A percentile compares a stretch with the other conserved stretches of the same genome.
phyloP scores from a whole-genome alignment of 2,888 invertebrate species.

The Acanthoscelides obtectus region DNA sequence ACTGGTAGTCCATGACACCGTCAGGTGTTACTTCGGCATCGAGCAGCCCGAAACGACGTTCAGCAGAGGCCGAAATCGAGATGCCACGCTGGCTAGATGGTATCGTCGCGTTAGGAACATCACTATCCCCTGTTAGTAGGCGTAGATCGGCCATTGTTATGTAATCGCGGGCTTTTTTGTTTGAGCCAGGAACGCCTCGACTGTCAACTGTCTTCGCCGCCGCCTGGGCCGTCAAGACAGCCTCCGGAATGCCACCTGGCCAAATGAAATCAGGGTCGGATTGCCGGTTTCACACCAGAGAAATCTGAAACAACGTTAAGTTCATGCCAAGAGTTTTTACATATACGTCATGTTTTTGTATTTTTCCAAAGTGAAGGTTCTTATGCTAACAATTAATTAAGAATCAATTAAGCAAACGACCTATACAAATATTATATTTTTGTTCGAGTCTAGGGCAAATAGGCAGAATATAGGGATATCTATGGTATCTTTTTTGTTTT shows the following conservation, averaged over 20 bases:
- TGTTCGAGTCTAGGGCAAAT: too few species aligned
- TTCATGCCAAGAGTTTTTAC: too few species aligned
- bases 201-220: conserved; percentile 46
- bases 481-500: too few species aligned
- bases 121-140: conserved; percentile 48
- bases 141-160: conserved; percentile 48
- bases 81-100: conserved; percentile 34
- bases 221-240: background rate
- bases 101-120: conserved; percentile 44
- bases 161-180: conserved; percentile 49
- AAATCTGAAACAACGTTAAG: too few species aligned
- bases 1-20: conserved; percentile 5
- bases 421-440: too few species aligned
- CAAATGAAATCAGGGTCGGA: conserved; percentile 26
- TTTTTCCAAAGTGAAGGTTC: too few species aligned
- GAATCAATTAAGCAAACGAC: too few species aligned
- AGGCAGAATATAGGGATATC: too few species aligned
- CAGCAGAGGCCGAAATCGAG: conserved; percentile 34
- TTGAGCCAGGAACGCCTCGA: conserved; percentile 46
- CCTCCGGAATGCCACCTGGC: conserved; percentile 40
- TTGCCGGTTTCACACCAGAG: background rate
- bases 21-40: conserved; percentile 36
- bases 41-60: too few species aligned
- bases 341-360: too few species aligned
- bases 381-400: too few species aligned